Evolutionary conservation across 2,888 invertebrate species (phyloP).

Genomic region (Tenthredo livida): DNA sequence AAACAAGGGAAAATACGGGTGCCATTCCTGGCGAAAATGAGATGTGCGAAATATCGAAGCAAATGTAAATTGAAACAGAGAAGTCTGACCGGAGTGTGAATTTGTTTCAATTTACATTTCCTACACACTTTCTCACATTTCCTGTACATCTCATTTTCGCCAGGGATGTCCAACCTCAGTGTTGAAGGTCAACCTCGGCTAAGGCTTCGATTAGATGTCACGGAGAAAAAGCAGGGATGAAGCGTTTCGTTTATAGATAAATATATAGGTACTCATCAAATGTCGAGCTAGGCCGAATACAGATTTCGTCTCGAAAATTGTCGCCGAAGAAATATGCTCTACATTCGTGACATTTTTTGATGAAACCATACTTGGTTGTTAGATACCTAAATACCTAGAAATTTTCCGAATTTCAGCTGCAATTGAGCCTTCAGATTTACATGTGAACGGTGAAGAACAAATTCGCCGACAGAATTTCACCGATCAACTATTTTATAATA

Average conservation of each 20-base stretch:
- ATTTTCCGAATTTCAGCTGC: not conserved
- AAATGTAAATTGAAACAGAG: too few relatives aligned
- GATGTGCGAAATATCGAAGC: too few relatives aligned
- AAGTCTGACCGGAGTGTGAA: too few relatives aligned
- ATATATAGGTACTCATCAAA: not conserved
- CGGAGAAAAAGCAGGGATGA: not conserved
- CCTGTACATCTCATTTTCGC: too few relatives aligned
- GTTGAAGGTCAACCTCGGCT: not conserved
- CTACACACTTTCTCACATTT: too few relatives aligned
- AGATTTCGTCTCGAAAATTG: not conserved
- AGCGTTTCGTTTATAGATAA: not conserved
- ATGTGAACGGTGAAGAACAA: not conserved
- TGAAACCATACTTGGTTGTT: not conserved
- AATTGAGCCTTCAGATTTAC: not conserved
- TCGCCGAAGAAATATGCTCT: not conserved
- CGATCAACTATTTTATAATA: not conserved
- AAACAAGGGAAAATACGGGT: conserved; percentile 3
- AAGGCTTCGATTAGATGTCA: not conserved
- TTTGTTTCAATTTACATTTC: too few relatives aligned
- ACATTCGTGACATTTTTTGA: not conserved
- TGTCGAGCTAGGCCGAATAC: not conserved
- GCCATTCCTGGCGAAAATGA: too few relatives aligned
- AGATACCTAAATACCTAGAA: not conserved
- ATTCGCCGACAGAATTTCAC: not conserved
- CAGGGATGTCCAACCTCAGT: not conserved